These are phyloP conservation scores for Bombus sibiricus DNA, from an alignment of 1,140 invertebrate genomes.

Conservation along the genomic window DNA sequence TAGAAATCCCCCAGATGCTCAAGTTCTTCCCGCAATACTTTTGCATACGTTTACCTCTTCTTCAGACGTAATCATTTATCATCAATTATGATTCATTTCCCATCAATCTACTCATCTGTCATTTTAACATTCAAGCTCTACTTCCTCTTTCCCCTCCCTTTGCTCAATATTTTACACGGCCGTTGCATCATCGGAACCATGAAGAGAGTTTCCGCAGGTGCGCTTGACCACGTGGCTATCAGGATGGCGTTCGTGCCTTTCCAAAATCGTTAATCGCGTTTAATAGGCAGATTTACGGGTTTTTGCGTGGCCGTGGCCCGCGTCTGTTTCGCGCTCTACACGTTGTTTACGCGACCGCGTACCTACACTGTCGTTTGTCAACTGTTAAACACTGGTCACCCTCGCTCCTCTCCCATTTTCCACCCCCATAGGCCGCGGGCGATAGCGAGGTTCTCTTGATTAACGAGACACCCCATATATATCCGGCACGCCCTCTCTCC, in stretches of 20 bases:
- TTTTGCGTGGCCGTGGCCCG: constrained; percentile 32
- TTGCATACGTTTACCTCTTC: too few relatives aligned
- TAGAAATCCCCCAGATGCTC: too few relatives aligned
- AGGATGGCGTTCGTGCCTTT: not conserved
- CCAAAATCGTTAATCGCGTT: constrained; percentile 61
- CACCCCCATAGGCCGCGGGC: constrained; percentile 61
- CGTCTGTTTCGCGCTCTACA: constrained; percentile 52
- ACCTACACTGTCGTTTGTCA: constrained; percentile 72
- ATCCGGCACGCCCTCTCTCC: constrained; percentile 50
- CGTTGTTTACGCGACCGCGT: constrained; percentile 70
- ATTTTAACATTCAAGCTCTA: not conserved
- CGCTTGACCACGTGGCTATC: not conserved
- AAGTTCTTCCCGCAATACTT: too few relatives aligned
- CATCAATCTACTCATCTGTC: not conserved
- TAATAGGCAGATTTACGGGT: constrained; percentile 73
- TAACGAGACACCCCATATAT: constrained; percentile 75
- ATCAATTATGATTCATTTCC: too few relatives aligned
- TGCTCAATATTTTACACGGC: not conserved
- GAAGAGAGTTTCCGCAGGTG: not conserved
- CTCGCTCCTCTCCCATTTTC: constrained; percentile 64
- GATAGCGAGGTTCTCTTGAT: constrained; percentile 75
- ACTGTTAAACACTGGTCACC: constrained; percentile 73
- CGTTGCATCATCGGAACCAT: not conserved
- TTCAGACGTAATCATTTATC: too few relatives aligned
- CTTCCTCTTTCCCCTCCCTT: not conserved